Evolutionary conservation across 1,140 invertebrate species (phyloP), one percentile per base, ranked within the genome.

Genomic region (Drosophila bocqueti): DNA sequence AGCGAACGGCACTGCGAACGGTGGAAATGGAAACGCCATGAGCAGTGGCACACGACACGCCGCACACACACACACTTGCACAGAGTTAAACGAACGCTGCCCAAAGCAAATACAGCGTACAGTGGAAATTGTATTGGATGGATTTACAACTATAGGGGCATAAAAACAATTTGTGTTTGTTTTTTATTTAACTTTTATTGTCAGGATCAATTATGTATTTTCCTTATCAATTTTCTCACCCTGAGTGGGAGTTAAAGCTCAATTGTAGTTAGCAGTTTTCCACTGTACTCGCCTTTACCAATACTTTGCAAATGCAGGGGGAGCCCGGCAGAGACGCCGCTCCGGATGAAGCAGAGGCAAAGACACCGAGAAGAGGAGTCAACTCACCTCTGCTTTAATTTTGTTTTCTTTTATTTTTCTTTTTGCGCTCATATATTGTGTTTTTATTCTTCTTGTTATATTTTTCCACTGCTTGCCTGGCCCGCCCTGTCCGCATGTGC

Each of bases 21-120:
- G 62, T 71, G 67, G 63, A 71, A 71, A 54, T 71, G 67, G 63
- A 71, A 71, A 68, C 63, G 67, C 72, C 55, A 75, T 57, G 58
- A 76, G 74, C 82, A 82, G 65, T 86, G 83, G 83, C 83, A 86
- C 83, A 86, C 83, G 83, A 86, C 81, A 79, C 60, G 81, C 55
- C 47, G n/a, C 63, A 81, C 55, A 80, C 57, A 80, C 55, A 66
- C 57, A 67, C 60, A 64, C 57, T 71, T 31, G 42, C 38, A 42
- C 72, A 29, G 15, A 57, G 54, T 57, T 47, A 63, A 73, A 54
- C 29, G 57, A 49, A 61, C 58, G 63, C 55, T 73, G 66, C 65
- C 45, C 64, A 59, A 62, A 49, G 76, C 67, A 55, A 71, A 71
- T 54, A 69, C 31, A 26, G 21, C 10, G 26, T 54, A 71, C 63